These are phyloP conservation scores for Caenorhabditis briggsae DNA, from an alignment of 1,140 invertebrate species.

Conservation along the genomic window DNA sequence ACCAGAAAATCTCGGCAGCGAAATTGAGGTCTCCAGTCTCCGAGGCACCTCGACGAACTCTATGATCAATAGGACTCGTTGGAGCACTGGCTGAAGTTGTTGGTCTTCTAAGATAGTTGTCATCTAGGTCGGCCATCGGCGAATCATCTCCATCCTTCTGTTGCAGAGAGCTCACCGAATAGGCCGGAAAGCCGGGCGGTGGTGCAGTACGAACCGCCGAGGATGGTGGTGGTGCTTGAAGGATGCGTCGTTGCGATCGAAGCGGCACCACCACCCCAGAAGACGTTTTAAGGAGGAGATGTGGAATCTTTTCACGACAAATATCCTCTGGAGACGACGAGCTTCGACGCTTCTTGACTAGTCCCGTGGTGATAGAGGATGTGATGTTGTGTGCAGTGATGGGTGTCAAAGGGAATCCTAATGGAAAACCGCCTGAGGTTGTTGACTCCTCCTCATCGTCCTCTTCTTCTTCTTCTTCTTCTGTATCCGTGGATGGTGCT, in stretches of 20 bases:
- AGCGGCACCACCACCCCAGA: constrained; percentile 27
- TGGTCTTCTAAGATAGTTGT: background rate
- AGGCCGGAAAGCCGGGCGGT: background rate
- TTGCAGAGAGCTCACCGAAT: background rate
- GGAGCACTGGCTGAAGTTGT: background rate
- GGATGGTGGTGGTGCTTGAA: constrained; percentile 14
- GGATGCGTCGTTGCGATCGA: background rate
- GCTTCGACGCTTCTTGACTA: constrained; percentile 58
- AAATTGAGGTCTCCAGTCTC: constrained; percentile 68
- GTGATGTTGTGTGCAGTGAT: background rate
- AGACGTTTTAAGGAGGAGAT: constrained; percentile 40
- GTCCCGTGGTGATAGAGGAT: constrained; percentile 22
- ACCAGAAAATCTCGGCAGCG: constrained; percentile 74
- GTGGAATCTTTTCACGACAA: constrained; percentile 55
- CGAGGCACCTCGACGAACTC: background rate
- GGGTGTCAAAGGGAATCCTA: constrained; percentile 10
- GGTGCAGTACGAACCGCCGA: constrained; percentile 7
- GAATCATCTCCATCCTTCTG: background rate
- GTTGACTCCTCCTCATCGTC: background rate
- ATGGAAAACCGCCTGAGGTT: constrained; percentile 57
- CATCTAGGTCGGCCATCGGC: background rate
- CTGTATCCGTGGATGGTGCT: background rate
- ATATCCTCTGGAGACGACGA: constrained; percentile 57
- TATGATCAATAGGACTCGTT: constrained; percentile 30
- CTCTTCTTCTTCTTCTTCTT: too few relatives aligned